Evolutionary conservation across 2,888 invertebrate species (phyloP).

Genomic region (Andrena hattorfiana): DNA sequence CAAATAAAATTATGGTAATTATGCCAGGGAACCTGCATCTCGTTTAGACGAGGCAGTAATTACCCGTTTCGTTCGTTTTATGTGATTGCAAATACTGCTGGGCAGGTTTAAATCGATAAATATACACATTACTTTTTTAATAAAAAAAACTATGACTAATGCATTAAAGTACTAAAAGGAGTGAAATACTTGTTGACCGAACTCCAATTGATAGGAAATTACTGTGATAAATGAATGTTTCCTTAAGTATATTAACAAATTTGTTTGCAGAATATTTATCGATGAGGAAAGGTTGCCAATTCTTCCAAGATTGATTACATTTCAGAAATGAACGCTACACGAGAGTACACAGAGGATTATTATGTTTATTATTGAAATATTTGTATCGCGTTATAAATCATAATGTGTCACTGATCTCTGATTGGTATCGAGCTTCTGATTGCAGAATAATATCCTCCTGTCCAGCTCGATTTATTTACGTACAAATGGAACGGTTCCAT

Average conservation of each 20-base stretch:
- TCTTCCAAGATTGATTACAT: background rate
- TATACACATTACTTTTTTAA: too few relatives aligned
- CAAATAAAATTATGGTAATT: slow-evolving; percentile 7
- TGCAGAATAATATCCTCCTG: background rate
- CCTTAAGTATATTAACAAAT: background rate
- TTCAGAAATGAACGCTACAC: background rate
- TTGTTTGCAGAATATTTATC: background rate
- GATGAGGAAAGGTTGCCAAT: background rate
- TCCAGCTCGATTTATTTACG: slow-evolving; percentile 10
- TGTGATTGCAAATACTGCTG: background rate
- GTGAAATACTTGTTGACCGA: too few relatives aligned
- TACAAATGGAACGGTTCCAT: slow-evolving; percentile 6
- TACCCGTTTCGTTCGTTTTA: background rate
- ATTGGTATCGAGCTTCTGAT: background rate
- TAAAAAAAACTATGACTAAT: too few relatives aligned
- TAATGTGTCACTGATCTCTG: slow-evolving; percentile 7
- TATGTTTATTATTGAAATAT: slow-evolving; percentile 22
- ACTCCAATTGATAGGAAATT: background rate
- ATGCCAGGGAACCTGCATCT: background rate
- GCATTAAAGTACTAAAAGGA: too few relatives aligned
- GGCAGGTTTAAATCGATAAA: background rate
- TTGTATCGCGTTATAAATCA: slow-evolving; percentile 11
- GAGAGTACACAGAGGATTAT: background rate
- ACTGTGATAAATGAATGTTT: background rate
- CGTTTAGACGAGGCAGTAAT: background rate